Base-by-base conservation (phyloP, 2,888 invertebrate genomes). In the Nasonovia ribisnigri region DNA sequence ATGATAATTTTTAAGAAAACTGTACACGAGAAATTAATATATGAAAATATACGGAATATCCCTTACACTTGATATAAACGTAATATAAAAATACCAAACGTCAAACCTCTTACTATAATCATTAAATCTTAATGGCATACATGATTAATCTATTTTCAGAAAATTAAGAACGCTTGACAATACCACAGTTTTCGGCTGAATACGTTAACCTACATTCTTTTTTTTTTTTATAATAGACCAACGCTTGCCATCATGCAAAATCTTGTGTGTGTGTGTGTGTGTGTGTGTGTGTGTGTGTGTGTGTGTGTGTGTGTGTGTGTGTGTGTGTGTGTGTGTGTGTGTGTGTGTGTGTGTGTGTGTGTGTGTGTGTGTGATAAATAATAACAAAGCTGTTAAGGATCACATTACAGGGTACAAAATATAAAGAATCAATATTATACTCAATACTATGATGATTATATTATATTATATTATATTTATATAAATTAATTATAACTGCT, bases 121-220 rank as follows among this genome's bases (percentile, higher is more conserved):
- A 36, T 36, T 77, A 77, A 51, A 42, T 48, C 10, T 11, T 48
- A 48, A 67, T 48, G 6, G 1, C 46, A 11, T 20, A 36, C 36
- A 77, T 26, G 67, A 90, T 90, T 90, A 90, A 67, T 90, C 60
- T n/a, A 77, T 90, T 46, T 77, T 48, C 24, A 13, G 11, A 46
- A 90, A 90, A 90, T 77, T 90, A 90, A 90, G 46, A 67, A 48
- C 24, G 6, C 13, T 54, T 42, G 11, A 57, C 42, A 89, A 88
- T 89, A 60, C 13, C 43, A 43, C 43, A 60, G 29, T 89, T n/a
- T 89, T 60, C 26, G 16, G 4, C n/a, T 57, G 57, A 26, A 57
- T 57, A 57, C 57, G 26, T 42, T 84, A 84, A 42, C 43, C 84
- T 43, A 84, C 43, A 43, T 43, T 43, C 43, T 43, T 43, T 77